Conservation (phyloP, 1,140 invertebrate genomes). For the Micrasema minimum region DNA sequence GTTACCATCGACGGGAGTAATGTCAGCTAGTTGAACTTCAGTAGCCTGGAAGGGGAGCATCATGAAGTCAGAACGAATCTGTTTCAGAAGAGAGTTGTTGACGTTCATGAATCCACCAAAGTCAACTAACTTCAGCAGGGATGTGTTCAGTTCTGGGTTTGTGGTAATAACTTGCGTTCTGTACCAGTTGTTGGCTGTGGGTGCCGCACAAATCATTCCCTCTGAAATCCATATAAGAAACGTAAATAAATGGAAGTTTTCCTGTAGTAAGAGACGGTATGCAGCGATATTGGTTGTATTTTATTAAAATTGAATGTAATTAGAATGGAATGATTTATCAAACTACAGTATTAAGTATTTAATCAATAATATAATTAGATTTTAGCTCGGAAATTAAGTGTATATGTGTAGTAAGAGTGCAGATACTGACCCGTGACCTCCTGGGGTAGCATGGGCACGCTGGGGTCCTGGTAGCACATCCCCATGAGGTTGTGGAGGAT, state of each 20-base stretch:
- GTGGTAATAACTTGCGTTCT: constrained; percentile 83
- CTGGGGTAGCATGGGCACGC: constrained; percentile 74
- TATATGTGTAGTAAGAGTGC: no score
- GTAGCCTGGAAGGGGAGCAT: constrained; percentile 94
- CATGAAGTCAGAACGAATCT: constrained; percentile 93
- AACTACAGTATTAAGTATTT: no score
- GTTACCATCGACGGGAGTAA: constrained; percentile 80
- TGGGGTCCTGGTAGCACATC: constrained; percentile 71
- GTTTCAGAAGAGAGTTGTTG: constrained; percentile 78
- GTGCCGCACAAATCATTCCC: constrained; percentile 89
- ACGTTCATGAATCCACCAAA: constrained; percentile 91
- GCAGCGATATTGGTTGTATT: no score
- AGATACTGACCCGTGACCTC: constrained; percentile 68
- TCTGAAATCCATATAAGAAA: constrained; percentile 64
- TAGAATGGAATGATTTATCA: no score
- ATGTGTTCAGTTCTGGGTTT: constrained; percentile 75
- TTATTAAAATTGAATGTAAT: no score
- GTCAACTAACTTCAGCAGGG: constrained; percentile 90
- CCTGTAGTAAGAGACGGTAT: no score
- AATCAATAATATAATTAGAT: no score
- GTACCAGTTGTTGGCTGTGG: constrained; percentile 86
- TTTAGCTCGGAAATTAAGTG: no score
- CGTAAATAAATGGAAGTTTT: no score
- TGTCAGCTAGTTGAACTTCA: constrained; percentile 91
- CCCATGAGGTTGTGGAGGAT: constrained; percentile 81